Evolutionary conservation across 1,140 invertebrate genomes (phyloP), one percentile per base, ranked within the genome.

Genomic region (Metopolophium dirhodum): DNA sequence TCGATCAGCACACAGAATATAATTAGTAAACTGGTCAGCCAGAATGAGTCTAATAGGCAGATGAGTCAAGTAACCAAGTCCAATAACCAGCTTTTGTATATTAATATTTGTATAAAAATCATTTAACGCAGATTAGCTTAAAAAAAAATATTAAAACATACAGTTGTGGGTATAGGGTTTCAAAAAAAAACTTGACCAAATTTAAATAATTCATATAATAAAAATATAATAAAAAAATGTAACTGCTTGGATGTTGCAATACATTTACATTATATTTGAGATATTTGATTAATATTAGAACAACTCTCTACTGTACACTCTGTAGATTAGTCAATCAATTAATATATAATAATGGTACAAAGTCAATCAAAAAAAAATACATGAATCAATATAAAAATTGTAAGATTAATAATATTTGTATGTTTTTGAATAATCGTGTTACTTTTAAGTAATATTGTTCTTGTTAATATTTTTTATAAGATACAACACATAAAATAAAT

Each of bases 391-490:
- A 90, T 57, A 90, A 57, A 89, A 90, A 68, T 68, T 51, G 2
- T 68, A 68, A 90, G 26, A 14, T 61, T 61, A 90, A 68, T 90
- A 90, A 90, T 90, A 90, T 41, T 90, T 61, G n/a, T n/a, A 37
- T 57, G 54, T 90, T 90, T n/a, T 57, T 45, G 20, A 90, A 61
- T n/a, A 68, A 61, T 90, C 26, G 45, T 2, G 2, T 90, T n/a
- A 77, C 14, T 77, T 45, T 41, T 68, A 45, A 68, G 14, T 68
- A 41, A 90, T 68, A 68, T 90, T 90, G 57, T 90, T 90, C 89
- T 68, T 30, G 8, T 68, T 8, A 61, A 90, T 61, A 37, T 57
- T 68, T 90, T 20, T 68, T 30, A n/a, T 20, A n/a, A 45, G 14
- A 41, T 68, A 54, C 7, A 23, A 54, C 22, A 49, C 22, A 41